Base-by-base conservation (phyloP, 2,113 vertebrate species). In the Marmota monax region DNA sequence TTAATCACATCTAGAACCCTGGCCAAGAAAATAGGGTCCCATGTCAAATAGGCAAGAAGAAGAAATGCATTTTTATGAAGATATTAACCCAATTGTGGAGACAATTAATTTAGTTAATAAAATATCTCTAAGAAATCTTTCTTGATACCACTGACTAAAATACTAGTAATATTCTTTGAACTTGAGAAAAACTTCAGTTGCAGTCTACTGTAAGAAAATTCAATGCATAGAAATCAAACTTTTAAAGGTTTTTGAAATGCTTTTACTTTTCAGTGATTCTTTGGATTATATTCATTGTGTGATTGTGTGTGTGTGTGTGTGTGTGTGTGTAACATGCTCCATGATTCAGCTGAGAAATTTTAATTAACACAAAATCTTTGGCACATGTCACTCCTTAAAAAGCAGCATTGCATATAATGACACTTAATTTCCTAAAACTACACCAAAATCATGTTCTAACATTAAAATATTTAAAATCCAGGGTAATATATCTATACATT, bases 381-480 rank as follows among this genome's bases (percentile, higher is more conserved):
- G 67, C 95, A 91, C 14, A 27, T 72, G 2, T 12, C 69, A 76
- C 87, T 94, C 20, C 34, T 95, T 93, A 67, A 85, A 93, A 94
- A 58, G 51, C 84, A 67, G n/a, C 3, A 69, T 73, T 34, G 7
- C 5, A 61, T 45, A 84, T 53, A 86, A 56, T 87, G 37, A 39
- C 22, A 92, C 45, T 92, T 95, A 37, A 56, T 94, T 61, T 70
- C 61, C 8, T 84, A 89, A 96, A 73, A 1, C 10, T 32, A 45
- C 34, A 10, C 2, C n/a, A 53, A 89, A 92, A 85, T 83, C 85
- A 79, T 51, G 29, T 87, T 84, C 72, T 84, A 69, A 70, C 11
- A 61, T 56, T 88, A 94, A 95, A 92, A 70, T 90, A 85, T 67
- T 78, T 88, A 78, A 96, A 88, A 88, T 5, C 3, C 18, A 82